phyloP scores from a whole-genome alignment of 2,888 invertebrate genomes.

The Branchipolynoe longqiensis region DNA sequence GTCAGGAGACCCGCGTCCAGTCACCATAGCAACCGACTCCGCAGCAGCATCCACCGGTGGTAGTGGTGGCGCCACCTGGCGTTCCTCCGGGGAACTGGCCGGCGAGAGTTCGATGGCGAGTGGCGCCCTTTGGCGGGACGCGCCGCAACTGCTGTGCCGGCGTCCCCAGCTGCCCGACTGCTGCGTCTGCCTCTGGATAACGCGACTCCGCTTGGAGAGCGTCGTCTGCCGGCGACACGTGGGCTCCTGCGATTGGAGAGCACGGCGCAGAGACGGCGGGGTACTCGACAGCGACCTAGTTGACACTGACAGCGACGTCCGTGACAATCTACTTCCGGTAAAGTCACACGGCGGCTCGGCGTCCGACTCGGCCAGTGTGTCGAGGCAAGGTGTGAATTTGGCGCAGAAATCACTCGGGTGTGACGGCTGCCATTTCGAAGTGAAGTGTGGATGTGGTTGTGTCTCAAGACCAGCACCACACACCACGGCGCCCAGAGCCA shows the following conservation, averaged over 20 bases:
- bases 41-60: not conserved
- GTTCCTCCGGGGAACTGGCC: not conserved
- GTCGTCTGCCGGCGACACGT: conserved; percentile 10
- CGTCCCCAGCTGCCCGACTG: conserved; percentile 3
- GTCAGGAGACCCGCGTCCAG: not conserved
- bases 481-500: too few species aligned
- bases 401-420: not conserved
- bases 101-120: not conserved
- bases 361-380: conserved; percentile 25
- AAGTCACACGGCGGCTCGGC: not conserved
- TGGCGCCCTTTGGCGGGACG: conserved; percentile 36
- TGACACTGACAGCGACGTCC: too few species aligned
- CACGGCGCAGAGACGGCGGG: too few species aligned
- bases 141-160: not conserved
- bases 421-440: not conserved
- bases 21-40: not conserved
- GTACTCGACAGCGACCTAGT: too few species aligned
- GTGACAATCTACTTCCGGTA: too few species aligned
- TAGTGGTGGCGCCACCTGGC: conserved; percentile 22
- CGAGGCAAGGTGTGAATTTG: conserved; percentile 7
- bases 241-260: not conserved
- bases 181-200: not conserved
- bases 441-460: not conserved
- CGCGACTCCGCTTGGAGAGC: conserved; percentile 39
- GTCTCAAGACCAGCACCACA: too few species aligned